Evolutionary conservation across 2,797 vertebrate species (phyloP).

Genomic region (Pipistrellus pipistrellus): DNA sequence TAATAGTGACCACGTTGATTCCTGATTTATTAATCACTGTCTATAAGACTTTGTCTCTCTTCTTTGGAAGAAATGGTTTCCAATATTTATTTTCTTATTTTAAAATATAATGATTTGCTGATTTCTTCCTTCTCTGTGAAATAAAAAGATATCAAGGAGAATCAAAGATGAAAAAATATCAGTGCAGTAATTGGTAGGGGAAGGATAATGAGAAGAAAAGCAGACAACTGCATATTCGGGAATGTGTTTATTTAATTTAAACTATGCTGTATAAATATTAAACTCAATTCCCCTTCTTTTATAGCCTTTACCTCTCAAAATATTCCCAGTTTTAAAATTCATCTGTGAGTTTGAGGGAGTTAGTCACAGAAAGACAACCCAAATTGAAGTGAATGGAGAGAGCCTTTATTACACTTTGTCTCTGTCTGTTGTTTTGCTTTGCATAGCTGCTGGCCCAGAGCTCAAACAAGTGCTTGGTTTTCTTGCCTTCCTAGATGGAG

Average conservation of each 20-base stretch:
- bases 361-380: conserved; percentile 39
- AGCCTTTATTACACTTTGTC: not conserved
- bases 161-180: not conserved
- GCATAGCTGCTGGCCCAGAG: not conserved
- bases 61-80: conserved; percentile 14
- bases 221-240: conserved; percentile 58
- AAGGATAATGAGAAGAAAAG: conserved; percentile 61
- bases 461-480: not conserved
- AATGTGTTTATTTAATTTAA: conserved; percentile 87
- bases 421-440: conserved; percentile 47
- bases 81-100: conserved; percentile 36
- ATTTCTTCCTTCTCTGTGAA: conserved; percentile 41
- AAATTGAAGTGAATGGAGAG: conserved; percentile 70
- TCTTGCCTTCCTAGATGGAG: not conserved
- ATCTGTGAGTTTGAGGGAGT: conserved; percentile 73
- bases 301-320: conserved; percentile 82
- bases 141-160: conserved; percentile 62
- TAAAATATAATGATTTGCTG: conserved; percentile 42
- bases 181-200: conserved; percentile 60
- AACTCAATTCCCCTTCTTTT: conserved; percentile 83
- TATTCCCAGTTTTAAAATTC: conserved; percentile 69
- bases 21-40: conserved; percentile 16
- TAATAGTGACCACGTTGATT: not conserved
- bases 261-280: conserved; percentile 84
- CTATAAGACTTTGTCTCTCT: not conserved